A percentile compares a stretch with the other conserved stretches of the same genome.
These are phyloP conservation scores for Adineta ricciae DNA, from an alignment of 2,888 invertebrate genomes.

Conservation along the genomic window DNA sequence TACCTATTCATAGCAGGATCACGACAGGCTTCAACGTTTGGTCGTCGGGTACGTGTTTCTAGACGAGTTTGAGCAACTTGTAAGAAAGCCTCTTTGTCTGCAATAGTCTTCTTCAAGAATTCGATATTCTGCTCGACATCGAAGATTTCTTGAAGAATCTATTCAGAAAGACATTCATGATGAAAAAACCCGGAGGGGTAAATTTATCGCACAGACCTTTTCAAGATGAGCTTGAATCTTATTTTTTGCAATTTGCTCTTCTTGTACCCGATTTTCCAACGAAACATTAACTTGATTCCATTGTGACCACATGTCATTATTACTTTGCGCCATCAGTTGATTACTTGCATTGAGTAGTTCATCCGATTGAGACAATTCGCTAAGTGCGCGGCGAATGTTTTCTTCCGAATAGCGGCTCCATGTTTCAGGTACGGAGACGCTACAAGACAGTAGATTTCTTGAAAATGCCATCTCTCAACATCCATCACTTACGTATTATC, in stretches of 20 bases:
- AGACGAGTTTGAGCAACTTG: conserved; percentile 66
- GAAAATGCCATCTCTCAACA: too few relatives aligned
- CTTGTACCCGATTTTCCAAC: conserved; percentile 47
- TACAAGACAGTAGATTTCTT: too few relatives aligned
- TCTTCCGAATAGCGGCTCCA: conserved; percentile 50
- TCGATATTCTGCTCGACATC: conserved; percentile 83
- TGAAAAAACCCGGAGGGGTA: too few relatives aligned
- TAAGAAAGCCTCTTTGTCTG: conserved; percentile 63
- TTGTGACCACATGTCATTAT: conserved; percentile 49
- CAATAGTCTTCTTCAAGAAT: conserved; percentile 73
- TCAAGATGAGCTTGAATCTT: conserved; percentile 49
- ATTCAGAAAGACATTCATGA: conserved; percentile 34
- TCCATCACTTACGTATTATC: conserved; percentile 50
- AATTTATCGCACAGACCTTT: background rate
- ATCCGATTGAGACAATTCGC: conserved; percentile 47
- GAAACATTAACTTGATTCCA: conserved; percentile 49
- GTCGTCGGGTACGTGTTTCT: conserved; percentile 75
- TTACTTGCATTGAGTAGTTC: conserved; percentile 48
- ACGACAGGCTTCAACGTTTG: conserved; percentile 76
- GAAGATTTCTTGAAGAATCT: conserved; percentile 83
- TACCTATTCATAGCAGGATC: conserved; percentile 72
- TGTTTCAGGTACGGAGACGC: conserved; percentile 48
- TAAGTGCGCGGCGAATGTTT: conserved; percentile 50
- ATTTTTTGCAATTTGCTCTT: conserved; percentile 48
- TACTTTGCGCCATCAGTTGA: conserved; percentile 45